Evolutionary conservation across 2,113 vertebrate species (phyloP), one percentile per base, ranked within the genome.

Genomic region (Passer montanus): DNA sequence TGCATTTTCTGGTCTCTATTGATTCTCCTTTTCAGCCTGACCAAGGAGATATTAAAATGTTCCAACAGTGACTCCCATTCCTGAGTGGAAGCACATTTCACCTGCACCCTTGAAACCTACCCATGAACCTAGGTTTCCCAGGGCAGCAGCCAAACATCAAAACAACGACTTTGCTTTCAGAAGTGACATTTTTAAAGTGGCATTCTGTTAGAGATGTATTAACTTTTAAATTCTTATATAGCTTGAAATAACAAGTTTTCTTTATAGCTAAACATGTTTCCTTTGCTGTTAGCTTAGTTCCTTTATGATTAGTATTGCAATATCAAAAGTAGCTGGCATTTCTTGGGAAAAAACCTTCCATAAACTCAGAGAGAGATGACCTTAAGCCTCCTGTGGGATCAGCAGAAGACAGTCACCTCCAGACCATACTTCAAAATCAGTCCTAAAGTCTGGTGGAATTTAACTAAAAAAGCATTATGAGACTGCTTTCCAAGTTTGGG

Each of bases 61-160:
- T 67, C 56, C 55, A 30, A 21, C 0, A 11, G 16, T 2, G 0
- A 52, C 35, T 35, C 30, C 22, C 35, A 15, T 15, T 79, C 10
- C 18, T 0, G 1, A 63, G 8, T 5, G 18, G 30, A 35, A 55
- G 58, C 4, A 56, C 7, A 56, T 30, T 22, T 84, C 1, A 0
- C 23, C 33, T 62, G 26, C 28, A 53, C 5, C 18, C 27, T 44
- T 50, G 35, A 59, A 72, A 27, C 13, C 31, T 1, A 1, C 14
- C 28, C 2, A 30, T 14, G 0, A 2, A 21, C 31, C 55, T 56
- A 21, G 7, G 6, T 64, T 69, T 92, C 52, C 47, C 27, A 62
- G 24, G 11, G 31, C 16, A 49, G 49, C 19, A 56, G 46, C 14
- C 76, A n/a, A 27, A 39, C 13, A 55, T 27, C 15, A 7, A 46